phyloP scores from a whole-genome alignment of 2,113 vertebrate genomes.

The Odontophorus gujanensis region DNA sequence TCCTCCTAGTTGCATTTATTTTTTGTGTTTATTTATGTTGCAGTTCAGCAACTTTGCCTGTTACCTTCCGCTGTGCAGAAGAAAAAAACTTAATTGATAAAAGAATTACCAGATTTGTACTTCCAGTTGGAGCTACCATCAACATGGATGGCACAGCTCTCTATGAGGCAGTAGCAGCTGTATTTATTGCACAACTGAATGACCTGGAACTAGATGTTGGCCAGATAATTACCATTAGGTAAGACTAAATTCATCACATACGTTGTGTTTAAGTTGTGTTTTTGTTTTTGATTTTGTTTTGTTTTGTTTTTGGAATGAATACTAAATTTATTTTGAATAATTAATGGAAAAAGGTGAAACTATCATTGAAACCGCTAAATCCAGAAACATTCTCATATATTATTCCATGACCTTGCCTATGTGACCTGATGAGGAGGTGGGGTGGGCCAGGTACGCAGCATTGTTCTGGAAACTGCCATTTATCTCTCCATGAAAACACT shows the following conservation, averaged over 20 bases:
- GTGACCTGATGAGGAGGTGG: background rate
- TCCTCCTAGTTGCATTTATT: background rate
- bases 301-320: background rate
- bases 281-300: background rate
- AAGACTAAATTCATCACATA: background rate
- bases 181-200: slow-evolving; percentile 97
- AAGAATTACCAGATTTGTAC: slow-evolving; percentile 94
- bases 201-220: slow-evolving; percentile 87
- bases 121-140: slow-evolving; percentile 96
- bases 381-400: background rate
- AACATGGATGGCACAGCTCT: slow-evolving; percentile 99
- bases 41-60: slow-evolving; percentile 95
- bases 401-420: background rate
- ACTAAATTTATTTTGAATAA: background rate
- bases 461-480: background rate
- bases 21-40: slow-evolving; percentile 1
- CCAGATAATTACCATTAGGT: slow-evolving; percentile 96
- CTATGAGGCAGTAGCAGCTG: slow-evolving; percentile 95
- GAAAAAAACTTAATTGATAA: slow-evolving; percentile 94
- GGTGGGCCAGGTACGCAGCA: background rate
- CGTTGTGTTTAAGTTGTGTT: background rate
- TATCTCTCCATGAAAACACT: background rate
- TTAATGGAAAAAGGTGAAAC: background rate
- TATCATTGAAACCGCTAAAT: background rate
- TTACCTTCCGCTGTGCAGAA: slow-evolving; percentile 97